Percentiles rank a stretch among this genome's conserved stretches.
Conservation (phyloP, 2,113 vertebrate genomes). For the Psammodynastes pulverulentus region DNA sequence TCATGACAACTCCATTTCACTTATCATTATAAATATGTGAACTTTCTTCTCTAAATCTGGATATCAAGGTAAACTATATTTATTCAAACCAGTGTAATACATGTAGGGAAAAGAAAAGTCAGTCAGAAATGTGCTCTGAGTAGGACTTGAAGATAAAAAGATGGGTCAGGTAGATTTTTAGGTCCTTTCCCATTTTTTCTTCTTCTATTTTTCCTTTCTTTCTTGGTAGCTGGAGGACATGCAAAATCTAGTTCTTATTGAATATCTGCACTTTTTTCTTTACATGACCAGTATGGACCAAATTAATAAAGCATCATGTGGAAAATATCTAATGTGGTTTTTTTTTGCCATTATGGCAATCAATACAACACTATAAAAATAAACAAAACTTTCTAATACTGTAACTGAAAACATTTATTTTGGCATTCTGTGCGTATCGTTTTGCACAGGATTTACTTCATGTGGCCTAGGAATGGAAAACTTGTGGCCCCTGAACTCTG, state of each 20-base stretch:
- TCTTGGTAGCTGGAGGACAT: neutral
- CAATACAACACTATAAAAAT: neutral
- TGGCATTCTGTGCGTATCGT: neutral
- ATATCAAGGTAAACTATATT: neutral
- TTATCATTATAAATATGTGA: neutral
- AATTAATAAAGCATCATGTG: neutral
- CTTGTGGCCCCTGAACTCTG: neutral
- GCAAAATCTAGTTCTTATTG: neutral
- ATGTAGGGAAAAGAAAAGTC: neutral
- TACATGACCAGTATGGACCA: neutral
- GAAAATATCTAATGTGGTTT: neutral
- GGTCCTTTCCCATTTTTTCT: neutral
- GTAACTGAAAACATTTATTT: neutral
- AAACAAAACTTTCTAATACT: neutral
- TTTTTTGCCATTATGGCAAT: neutral
- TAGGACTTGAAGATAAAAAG: neutral
- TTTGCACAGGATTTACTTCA: neutral
- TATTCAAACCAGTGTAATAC: neutral
- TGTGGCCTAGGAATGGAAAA: neutral
- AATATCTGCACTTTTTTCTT: constrained; percentile 1
- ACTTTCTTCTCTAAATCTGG: neutral
- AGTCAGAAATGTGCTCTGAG: neutral
- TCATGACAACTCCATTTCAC: neutral
- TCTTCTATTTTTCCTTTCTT: neutral
- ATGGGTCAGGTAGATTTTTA: neutral